Evolutionary conservation across 2,797 vertebrate species (phyloP), one percentile per base, ranked within the genome.

Genomic region (Corythornis leucogaster): DNA sequence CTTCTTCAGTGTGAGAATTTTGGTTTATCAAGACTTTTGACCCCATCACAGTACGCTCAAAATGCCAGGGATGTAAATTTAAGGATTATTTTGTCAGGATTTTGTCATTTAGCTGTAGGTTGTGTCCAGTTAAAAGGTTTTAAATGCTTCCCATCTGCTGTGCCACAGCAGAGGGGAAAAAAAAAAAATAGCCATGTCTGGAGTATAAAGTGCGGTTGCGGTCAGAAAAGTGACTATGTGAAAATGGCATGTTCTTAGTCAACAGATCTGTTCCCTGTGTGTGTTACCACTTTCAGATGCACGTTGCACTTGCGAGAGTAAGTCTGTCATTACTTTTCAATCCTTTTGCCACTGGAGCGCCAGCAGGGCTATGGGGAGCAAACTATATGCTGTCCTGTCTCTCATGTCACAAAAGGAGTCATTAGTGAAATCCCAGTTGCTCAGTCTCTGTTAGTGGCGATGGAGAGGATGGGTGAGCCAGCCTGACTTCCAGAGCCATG

Each of bases 241-340:
- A 83, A 94, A 71, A 94, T 31, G 69, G 76, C 86, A 90, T 95
- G 79, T 94, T 85, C 88, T 93, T 87, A 87, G 79, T 93, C 92
- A 89, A 95, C 69, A 81, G 88, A 85, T 87, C 87, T 6, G 2
- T 90, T 93, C 93, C 77, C 90, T 87, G 2, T 83, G 63, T 81
- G 40, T 53, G 31, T 85, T 90, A 73, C 71, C 71, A 61, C 78
- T 95, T 87, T 86, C 61, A 81, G 66, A 53, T 59, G 78, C 53
- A 43, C 35, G 38, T 59, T 73, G 75, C 64, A n/a, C 62, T 90
- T 48, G 61, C 1, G 2, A 73, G 53, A 76, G 67, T 89, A 58
- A 78, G 82, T 43, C 62, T 80, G 62, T 90, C 66, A 70, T 79
- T 92, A 59, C 51, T 45, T 86, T 83, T 80, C 54, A 80, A 5